Base-by-base conservation (phyloP, 2,888 invertebrate species). In the Malthinus seriepunctatus region DNA sequence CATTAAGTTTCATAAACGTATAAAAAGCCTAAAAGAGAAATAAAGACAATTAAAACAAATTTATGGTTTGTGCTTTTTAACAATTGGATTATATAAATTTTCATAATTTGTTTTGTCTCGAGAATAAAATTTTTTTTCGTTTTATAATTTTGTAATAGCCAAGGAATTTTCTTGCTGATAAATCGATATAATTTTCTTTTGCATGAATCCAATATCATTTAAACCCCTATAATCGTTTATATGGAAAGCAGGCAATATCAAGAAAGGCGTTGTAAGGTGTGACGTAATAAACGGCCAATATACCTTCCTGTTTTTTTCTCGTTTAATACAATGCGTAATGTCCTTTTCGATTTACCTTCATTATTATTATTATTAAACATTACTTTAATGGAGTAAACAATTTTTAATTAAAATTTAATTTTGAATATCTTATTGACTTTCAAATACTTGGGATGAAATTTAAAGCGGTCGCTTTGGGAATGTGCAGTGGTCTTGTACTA, bases 221-320 rank as follows among this genome's bases (percentile, higher is more conserved):
- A 60, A 62, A 55, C 53, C 60, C 55, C 62, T 56, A 65, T 63
- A 65, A 62, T 65, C 62, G 63, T 65, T 60, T 65, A 63, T 63
- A 63, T 62, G 63, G 56, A 65, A 65, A 65, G 56, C 44, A 65
- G 60, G 63, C 49, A 56, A 63, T 65, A 62, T 62, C 59, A 56
- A 60, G 62, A 55, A 59, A 49, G 56, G 55, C 58, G 44, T 51
- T 54, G 48, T 47, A 56, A 60, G 53, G 55, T 57, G 57, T 62
- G 51, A 62, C 59, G 52, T 51, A 51, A 56, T 59, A 59, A 59
- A 59, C 53, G 53, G 58, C 53, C 54, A 49, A 58, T 52, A 58
- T 58, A 58, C 57, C 48, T 58, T 53, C 57, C 42, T 53, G 57
- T 58, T 52, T 58, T 42, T 52, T 48, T 48, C 48, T 49, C 47